Evolutionary conservation across 2,888 invertebrate species (phyloP), one percentile per base, ranked within the genome.

Genomic region (Drepanosiphum platanoidis): DNA sequence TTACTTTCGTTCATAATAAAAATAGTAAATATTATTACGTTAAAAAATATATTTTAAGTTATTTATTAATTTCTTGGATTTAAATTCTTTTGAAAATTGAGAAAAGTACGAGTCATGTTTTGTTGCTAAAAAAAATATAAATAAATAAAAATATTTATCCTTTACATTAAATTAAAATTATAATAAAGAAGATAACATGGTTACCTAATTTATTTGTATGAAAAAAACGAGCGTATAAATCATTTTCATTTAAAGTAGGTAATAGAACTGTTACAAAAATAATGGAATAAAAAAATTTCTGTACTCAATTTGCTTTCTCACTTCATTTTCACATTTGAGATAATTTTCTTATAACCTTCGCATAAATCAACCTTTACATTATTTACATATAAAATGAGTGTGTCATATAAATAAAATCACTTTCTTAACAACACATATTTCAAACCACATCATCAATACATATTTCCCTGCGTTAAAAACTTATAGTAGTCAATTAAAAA

Each of bases 211-310:
- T 34, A 80, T 30, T 70, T 34, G 22, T 34, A 79, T 79, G 46
- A 66, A 78, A 78, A n/a, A 52, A 66, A 68, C 52, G 70, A 36
- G 32, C 32, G 46, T 70, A 52, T n/a, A 36, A 27, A 68, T 79
- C 5, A 68, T 32, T 66, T 46, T 36, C 13, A 32, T 27, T 79
- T 78, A 64, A 64, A 32, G 46, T 39, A 61, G n/a, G n/a, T 75
- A 66, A 52, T 74, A 72, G 30, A 72, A 72, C 61, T 82, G 72
- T 61, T 82, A 82, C 70, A 72, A 82, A 82, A 82, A 82, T 82
- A 82, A 82, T 72, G 82, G 42, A 82, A 82, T 82, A 72, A 66
- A 82, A 82, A 82, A n/a, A n/a, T n/a, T n/a, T n/a, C 64, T 82
- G 61, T 22, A n/a, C n/a, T 1, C 61, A 18, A 82, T 58, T 82